phyloP scores from a whole-genome alignment of 2,888 invertebrate genomes.

The Leucophenga montana region DNA sequence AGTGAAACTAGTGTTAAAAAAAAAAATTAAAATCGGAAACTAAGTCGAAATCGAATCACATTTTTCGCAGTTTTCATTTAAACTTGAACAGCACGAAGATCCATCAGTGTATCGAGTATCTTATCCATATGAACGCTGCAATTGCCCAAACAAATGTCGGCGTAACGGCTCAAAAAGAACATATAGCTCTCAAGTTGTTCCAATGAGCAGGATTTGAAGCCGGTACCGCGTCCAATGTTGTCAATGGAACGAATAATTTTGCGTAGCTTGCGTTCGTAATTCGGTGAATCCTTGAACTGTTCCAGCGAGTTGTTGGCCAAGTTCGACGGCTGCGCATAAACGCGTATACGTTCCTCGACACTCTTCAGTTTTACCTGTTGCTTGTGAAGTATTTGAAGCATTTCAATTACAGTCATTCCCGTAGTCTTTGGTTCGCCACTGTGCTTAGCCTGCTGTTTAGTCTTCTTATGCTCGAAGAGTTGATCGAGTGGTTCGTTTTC shows the following conservation, averaged over 20 bases:
- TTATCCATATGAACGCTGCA: conserved; percentile 64
- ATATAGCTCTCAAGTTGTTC: conserved; percentile 66
- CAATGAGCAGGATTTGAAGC: conserved; percentile 59
- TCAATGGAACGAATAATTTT: conserved; percentile 57
- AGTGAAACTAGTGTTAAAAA: not conserved
- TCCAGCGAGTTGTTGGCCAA: conserved; percentile 43
- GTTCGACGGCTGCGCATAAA: conserved; percentile 47
- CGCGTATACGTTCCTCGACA: conserved; percentile 56
- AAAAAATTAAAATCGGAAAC: not conserved
- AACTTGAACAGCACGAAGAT: conserved; percentile 51
- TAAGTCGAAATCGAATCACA: not conserved
- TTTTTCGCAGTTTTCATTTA: conserved; percentile 33
- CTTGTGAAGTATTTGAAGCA: conserved; percentile 56
- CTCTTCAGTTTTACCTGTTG: conserved; percentile 57
- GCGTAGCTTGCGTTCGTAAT: conserved; percentile 57
- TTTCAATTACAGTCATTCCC: conserved; percentile 53
- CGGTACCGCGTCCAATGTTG: conserved; percentile 53
- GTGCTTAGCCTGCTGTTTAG: no score
- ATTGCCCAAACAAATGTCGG: conserved; percentile 62
- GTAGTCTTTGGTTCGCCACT: conserved; percentile 13
- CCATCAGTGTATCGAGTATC: conserved; percentile 59
- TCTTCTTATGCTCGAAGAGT: no score
- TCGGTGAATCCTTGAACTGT: conserved; percentile 53
- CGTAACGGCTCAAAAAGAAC: conserved; percentile 63
- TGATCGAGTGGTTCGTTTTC: conserved; percentile 66